Conservation (phyloP, 2,888 invertebrate genomes). For the Parnassius glacialis region DNA sequence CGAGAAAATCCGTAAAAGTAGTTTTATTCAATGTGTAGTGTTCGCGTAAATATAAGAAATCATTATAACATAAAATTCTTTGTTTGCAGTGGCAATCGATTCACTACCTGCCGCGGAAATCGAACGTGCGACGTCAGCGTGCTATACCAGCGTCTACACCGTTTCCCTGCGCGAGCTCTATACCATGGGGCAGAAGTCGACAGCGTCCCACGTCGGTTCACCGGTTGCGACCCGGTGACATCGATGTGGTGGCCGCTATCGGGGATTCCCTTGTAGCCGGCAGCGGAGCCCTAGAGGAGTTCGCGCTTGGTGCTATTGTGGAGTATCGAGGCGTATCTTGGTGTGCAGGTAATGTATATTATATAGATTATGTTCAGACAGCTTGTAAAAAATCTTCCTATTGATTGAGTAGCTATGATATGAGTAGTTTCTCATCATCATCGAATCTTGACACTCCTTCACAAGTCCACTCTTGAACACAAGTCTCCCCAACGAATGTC, state of each 20-base stretch:
- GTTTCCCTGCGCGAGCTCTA: conserved; percentile 81
- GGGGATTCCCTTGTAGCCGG: conserved; percentile 88
- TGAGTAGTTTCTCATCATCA: too few relatives aligned
- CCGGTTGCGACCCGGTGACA: conserved; percentile 83
- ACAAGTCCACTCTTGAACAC: too few relatives aligned
- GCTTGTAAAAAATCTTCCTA: too few relatives aligned
- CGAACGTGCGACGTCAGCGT: conserved; percentile 76
- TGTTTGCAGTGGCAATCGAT: conserved; percentile 57
- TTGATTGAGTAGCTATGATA: too few relatives aligned
- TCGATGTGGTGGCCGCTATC: conserved; percentile 86
- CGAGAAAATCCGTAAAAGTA: too few relatives aligned
- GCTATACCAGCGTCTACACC: conserved; percentile 70
- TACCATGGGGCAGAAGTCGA: conserved; percentile 60
- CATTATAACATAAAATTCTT: neutral
- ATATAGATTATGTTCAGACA: too few relatives aligned
- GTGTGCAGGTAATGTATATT: conserved; percentile 79
- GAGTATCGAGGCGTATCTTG: conserved; percentile 88
- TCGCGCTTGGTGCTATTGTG: conserved; percentile 86
- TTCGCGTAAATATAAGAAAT: too few relatives aligned
- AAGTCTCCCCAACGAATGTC: too few relatives aligned
- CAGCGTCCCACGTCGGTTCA: conserved; percentile 84
- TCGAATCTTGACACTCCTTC: too few relatives aligned
- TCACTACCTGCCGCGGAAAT: conserved; percentile 69
- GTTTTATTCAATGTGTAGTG: too few relatives aligned
- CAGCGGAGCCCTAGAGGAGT: conserved; percentile 87